These are phyloP conservation scores for Neuroscelio doddi DNA, from an alignment of 2,888 invertebrate genomes.

Conservation along the genomic window DNA sequence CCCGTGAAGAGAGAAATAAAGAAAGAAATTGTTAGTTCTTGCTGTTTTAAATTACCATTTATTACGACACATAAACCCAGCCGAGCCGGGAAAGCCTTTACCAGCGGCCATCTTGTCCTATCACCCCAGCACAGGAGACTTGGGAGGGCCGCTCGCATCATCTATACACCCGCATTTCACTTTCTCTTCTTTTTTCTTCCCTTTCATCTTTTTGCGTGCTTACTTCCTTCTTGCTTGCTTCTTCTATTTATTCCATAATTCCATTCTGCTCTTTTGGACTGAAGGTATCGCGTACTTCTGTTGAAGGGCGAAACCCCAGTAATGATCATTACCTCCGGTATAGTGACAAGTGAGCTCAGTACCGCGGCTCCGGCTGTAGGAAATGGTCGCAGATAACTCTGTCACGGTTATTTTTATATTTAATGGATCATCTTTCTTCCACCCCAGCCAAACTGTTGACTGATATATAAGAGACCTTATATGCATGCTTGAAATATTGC, in stretches of 20 bases:
- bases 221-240: conserved; percentile 14
- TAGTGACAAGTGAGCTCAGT: conserved; percentile 67
- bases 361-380: conserved; percentile 61
- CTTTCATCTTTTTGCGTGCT: conserved; percentile 27
- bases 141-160: conserved; percentile 38
- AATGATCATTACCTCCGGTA: conserved; percentile 71
- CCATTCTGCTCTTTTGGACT: conserved; percentile 46
- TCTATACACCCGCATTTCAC: conserved; percentile 35
- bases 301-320: conserved; percentile 46
- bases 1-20: conserved; percentile 62
- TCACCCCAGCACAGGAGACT: conserved; percentile 45
- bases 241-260: conserved; percentile 45
- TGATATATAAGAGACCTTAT: neutral
- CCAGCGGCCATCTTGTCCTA: conserved; percentile 70
- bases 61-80: conserved; percentile 71
- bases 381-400: conserved; percentile 70
- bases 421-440: conserved; percentile 61
- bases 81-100: conserved; percentile 55
- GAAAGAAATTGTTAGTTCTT: conserved; percentile 72
- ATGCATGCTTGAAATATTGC: neutral
- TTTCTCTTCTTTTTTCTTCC: conserved; percentile 31
- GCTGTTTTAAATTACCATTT: conserved; percentile 73
- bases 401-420: conserved; percentile 69
- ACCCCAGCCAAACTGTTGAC: conserved; percentile 10
- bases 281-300: conserved; percentile 40